Percentiles rank a stretch among this genome's conserved stretches.
These are phyloP conservation scores for Galerucella nymphaeae DNA, from an alignment of 2,888 invertebrate species.

Conservation along the genomic window DNA sequence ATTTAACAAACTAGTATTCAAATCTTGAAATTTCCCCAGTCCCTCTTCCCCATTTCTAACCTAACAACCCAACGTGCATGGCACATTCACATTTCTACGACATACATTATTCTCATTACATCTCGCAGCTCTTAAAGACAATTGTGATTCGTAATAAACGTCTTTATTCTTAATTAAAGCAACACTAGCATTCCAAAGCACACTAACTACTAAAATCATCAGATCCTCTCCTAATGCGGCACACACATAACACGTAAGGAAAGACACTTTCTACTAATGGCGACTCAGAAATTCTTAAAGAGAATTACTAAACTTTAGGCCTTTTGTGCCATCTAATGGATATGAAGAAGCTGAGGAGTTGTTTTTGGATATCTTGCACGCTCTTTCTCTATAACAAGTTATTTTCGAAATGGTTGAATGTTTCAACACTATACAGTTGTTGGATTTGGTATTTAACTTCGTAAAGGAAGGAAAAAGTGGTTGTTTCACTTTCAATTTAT, in stretches of 20 bases:
- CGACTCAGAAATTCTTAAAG: conserved; percentile 64
- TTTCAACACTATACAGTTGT: neutral
- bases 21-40: neutral
- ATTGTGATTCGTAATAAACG: conserved; percentile 62
- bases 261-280: conserved; percentile 60
- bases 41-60: conserved; percentile 11
- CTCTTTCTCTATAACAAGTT: conserved; percentile 50
- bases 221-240: conserved; percentile 60
- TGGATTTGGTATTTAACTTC: neutral
- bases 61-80: conserved; percentile 31
- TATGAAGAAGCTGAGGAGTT: conserved; percentile 54
- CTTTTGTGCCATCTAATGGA: conserved; percentile 62
- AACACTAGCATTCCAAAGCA: conserved; percentile 59
- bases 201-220: conserved; percentile 57
- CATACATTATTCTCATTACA: conserved; percentile 60
- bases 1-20: conserved; percentile 48
- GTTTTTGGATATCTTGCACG: conserved; percentile 48
- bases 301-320: conserved; percentile 65
- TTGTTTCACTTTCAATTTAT: no score
- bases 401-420: neutral
- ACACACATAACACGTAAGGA: conserved; percentile 57
- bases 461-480: no score
- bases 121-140: conserved; percentile 60
- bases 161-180: conserved; percentile 64
- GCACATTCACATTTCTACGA: conserved; percentile 49